phyloP scores from a whole-genome alignment of 2,113 vertebrate species.

The Otis tarda region DNA sequence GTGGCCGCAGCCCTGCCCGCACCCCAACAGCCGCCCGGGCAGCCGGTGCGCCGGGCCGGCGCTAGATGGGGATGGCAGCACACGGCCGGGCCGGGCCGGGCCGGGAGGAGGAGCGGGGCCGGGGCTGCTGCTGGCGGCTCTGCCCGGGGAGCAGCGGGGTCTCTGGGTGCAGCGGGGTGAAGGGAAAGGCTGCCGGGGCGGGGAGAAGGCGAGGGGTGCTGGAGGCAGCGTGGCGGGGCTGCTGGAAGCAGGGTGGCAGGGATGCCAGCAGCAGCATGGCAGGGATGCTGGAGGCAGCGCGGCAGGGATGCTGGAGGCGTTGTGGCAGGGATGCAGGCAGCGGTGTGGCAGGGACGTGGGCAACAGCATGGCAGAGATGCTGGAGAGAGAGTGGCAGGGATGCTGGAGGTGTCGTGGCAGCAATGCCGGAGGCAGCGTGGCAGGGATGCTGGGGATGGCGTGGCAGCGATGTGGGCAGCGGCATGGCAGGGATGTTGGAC shows the following conservation, averaged over 20 bases:
- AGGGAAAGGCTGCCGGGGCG: not conserved
- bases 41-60: constrained; percentile 13
- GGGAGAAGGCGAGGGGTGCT: not conserved
- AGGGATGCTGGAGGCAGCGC: accelerated
- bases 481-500: not conserved
- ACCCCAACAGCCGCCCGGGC: not conserved
- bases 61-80: constrained; percentile 54
- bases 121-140: not conserved
- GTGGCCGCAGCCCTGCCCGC: not conserved
- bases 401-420: not conserved
- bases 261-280: accelerated
- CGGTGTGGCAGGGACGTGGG: not conserved
- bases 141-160: not conserved
- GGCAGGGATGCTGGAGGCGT: not conserved
- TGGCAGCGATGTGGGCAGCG: too few species aligned
- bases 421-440: not conserved
- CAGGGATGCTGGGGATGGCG: accelerated
- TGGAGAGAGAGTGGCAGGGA: too few species aligned
- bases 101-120: not conserved
- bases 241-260: not conserved
- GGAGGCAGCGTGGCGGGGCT: accelerated
- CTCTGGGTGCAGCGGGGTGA: not conserved
- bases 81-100: not conserved
- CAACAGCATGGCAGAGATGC: accelerated
- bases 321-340: not conserved